phyloP scores from a whole-genome alignment of 2,888 invertebrate species.

The Perizoma affinitatum region DNA sequence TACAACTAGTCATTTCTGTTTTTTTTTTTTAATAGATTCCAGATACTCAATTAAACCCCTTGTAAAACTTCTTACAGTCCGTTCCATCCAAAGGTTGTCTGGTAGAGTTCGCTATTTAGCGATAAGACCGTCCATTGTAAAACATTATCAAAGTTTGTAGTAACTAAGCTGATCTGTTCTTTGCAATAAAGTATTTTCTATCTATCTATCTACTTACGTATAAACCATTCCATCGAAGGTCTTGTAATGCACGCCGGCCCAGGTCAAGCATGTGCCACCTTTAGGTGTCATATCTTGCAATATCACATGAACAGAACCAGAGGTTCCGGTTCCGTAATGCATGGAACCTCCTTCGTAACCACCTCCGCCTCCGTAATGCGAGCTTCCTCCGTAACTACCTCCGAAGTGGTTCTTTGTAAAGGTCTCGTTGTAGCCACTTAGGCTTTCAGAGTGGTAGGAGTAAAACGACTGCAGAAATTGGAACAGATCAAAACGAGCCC shows the following conservation, averaged over 20 bases:
- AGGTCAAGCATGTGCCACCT: conserved; percentile 89
- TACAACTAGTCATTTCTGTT: too few species aligned
- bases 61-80: too few species aligned
- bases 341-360: conserved; percentile 14
- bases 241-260: conserved; percentile 92
- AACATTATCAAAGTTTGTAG: too few species aligned
- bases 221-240: conserved; percentile 93
- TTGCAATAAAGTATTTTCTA: too few species aligned
- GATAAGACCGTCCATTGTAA: too few species aligned
- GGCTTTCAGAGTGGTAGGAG: conserved; percentile 21
- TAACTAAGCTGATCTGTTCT: too few species aligned
- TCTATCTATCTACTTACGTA: too few species aligned
- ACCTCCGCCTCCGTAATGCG: neutral
- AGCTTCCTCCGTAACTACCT: neutral
- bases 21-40: too few species aligned
- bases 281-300: conserved; percentile 79
- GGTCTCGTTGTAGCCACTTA: conserved; percentile 5
- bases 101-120: too few species aligned
- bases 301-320: conserved; percentile 50
- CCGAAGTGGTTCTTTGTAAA: conserved; percentile 14
- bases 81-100: too few species aligned
- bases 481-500: too few species aligned
- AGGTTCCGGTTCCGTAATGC: conserved; percentile 17
- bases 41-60: too few species aligned
- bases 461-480: conserved; percentile 36